phyloP scores from a whole-genome alignment of 2,113 vertebrate species.

The Falco punctatus region DNA sequence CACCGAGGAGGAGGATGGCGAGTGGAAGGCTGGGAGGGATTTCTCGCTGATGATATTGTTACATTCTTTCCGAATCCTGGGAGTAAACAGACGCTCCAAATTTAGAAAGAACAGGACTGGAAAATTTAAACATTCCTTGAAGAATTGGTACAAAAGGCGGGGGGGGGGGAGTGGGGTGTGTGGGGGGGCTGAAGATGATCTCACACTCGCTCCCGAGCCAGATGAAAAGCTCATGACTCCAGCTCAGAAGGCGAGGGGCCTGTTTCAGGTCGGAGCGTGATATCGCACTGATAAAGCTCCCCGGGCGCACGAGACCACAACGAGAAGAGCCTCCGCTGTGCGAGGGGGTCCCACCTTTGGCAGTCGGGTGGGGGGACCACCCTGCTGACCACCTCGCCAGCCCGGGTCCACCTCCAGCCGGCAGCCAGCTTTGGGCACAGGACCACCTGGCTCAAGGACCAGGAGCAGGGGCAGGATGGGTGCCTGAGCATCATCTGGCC shows the following conservation, averaged over 20 bases:
- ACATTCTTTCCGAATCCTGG: slow-evolving; percentile 75
- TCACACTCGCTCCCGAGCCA: slow-evolving; percentile 31
- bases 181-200: slow-evolving; percentile 41
- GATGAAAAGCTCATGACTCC: slow-evolving; percentile 65
- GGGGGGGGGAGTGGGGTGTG: not conserved
- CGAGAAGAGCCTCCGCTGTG: not conserved
- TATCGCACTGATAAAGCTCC: not conserved
- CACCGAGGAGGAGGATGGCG: not conserved
- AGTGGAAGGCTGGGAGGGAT: slow-evolving; percentile 32
- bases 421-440: fast-evolving
- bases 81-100: slow-evolving; percentile 73
- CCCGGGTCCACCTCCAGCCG: not conserved
- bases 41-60: slow-evolving; percentile 60
- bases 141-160: slow-evolving; percentile 58
- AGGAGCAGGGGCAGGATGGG: not conserved
- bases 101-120: slow-evolving; percentile 74
- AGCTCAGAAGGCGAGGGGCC: slow-evolving; percentile 46
- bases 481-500: not conserved
- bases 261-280: slow-evolving; percentile 18
- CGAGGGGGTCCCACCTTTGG: not conserved
- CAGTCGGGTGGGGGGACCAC: not conserved
- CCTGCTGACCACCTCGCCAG: not conserved
- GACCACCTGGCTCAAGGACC: not conserved
- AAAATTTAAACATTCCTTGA: slow-evolving; percentile 75
- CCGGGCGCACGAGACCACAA: fast-evolving